Base-by-base conservation (phyloP, 2,888 invertebrate genomes). In the Listrodromus nycthemerus region DNA sequence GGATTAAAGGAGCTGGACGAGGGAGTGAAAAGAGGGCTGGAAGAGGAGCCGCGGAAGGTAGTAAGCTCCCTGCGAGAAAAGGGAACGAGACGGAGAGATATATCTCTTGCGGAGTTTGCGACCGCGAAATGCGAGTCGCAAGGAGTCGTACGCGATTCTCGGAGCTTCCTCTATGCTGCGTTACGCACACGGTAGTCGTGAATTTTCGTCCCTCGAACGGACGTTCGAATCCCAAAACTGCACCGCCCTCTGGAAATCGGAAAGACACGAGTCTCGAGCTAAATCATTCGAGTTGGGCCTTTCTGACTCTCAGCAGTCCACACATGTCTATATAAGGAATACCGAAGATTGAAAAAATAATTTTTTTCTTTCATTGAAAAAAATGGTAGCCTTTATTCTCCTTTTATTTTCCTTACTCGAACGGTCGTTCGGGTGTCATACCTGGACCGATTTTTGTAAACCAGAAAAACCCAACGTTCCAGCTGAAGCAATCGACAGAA, bases 91-190 rank as follows among this genome's bases (percentile, higher is more conserved):
- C 85, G 87, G 85, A 88, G 86, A 91, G 90, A 90, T 90, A 90
- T 91, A 91, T 92, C 89, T 91, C 83, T 86, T 85, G 84, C 86
- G 88, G 87, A 85, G 80, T 77, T 80, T 89, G 91, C 89, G 91
- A 90, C 85, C 91, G 91, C 89, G 91, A 92, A 92, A 92, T 91
- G 41, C 92, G 90, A 92, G 89, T 90, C 91, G 89, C 88, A 88
- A 74, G 78, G 81, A 86, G 90, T 88, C 89, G 88, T 88, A 90
- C 89, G 89, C 75, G 87, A 86, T 88, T 87, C 85, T 69, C 73
- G 82, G 84, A 85, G 88, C 89, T 87, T 90, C 89, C 88, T 90
- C 90, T 90, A 45, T 16, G 89, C 65, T 82, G 45, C 70, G 80
- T 80, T 79, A 81, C 75, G 81, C 78, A 75, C 19, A 45, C 63